Evolutionary conservation across 53 echinoderm and acorn worm genomes (phyloP).

Genomic region (Hippasteria phrygiana): DNA sequence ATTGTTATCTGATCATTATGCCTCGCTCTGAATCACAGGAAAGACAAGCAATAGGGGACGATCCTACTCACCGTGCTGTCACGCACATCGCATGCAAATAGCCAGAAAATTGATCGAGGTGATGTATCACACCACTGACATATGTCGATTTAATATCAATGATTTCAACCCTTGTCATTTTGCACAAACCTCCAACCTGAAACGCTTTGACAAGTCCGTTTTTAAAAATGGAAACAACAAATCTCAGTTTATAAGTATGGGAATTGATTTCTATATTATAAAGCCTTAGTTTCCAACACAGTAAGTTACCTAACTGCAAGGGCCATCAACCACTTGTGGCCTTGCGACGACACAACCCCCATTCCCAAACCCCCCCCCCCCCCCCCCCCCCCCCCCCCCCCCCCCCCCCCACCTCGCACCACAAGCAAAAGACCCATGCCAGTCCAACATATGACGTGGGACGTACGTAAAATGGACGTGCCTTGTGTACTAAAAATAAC

Average conservation of each 20-base stretch:
- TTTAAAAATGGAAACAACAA: background rate
- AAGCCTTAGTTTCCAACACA: background rate
- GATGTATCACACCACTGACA: background rate
- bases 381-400: slow-evolving; percentile 15
- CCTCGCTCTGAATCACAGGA: too few species aligned
- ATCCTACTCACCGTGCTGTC: background rate
- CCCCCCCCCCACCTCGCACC: background rate
- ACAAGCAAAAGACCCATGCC: background rate
- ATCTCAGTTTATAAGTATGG: background rate
- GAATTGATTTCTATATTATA: background rate
- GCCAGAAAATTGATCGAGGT: background rate
- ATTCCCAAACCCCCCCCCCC: background rate
- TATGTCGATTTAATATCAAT: background rate
- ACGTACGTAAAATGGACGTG: slow-evolving; percentile 56
- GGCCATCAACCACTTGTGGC: background rate
- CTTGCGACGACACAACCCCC: background rate
- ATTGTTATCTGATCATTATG: too few species aligned
- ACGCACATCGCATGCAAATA: background rate
- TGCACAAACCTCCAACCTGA: background rate
- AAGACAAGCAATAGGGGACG: background rate
- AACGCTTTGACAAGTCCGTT: background rate
- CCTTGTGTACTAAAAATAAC: slow-evolving; percentile 49
- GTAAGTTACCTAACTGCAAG: background rate
- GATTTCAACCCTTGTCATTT: background rate
- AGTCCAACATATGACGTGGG: slow-evolving; percentile 60